Evolutionary conservation across 2,113 vertebrate species (phyloP), one percentile per base, ranked within the genome.

Genomic region (Tylochromis polylepis): DNA sequence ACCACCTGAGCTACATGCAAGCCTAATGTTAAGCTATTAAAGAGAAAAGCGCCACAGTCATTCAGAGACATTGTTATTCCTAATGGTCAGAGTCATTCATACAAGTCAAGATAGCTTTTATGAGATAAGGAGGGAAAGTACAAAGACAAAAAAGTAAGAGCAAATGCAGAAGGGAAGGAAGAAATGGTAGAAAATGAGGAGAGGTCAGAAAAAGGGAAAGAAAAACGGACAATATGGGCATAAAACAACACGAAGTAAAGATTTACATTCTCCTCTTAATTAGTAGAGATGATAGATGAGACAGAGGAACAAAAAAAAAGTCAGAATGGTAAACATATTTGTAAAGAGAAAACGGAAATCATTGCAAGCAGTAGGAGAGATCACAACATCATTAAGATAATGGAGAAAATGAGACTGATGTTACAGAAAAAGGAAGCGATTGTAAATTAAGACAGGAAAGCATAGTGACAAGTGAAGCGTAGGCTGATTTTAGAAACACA

Each of bases 1-100:
- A 18, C 87, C 67, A 79, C 82, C 85, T 84, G 87, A 90, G 84
- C 90, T 84, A 86, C 38, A 36, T 59, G 81, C 79, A 75, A 79
- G 60, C 43, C 88, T 88, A 92, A 89, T 94, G 88, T 91, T 87
- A 70, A 83, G 88, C 92, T 87, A 93, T 94, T 92, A 94, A 92
- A 92, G 86, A 91, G 89, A 93, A 93, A 90, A 92, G 91, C 90
- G 83, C 38, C 87, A 89, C 87, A 92, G 89, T 85, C 78, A 92
- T 92, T 92, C 79, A 90, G 57, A 77, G 85, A 57, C 27, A 70
- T 65, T 67, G 78, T 77, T 92, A 87, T 90, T 92, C 88, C 85
- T 82, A 83, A 31, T 89, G 89, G 88, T 91, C 85, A 85, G 15
- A 84, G 88, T 80, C 88, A 91, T 86, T 93, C 89, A 92, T 88